Conservation (phyloP, 2,797 vertebrate species). For the Coendou prehensilis region DNA sequence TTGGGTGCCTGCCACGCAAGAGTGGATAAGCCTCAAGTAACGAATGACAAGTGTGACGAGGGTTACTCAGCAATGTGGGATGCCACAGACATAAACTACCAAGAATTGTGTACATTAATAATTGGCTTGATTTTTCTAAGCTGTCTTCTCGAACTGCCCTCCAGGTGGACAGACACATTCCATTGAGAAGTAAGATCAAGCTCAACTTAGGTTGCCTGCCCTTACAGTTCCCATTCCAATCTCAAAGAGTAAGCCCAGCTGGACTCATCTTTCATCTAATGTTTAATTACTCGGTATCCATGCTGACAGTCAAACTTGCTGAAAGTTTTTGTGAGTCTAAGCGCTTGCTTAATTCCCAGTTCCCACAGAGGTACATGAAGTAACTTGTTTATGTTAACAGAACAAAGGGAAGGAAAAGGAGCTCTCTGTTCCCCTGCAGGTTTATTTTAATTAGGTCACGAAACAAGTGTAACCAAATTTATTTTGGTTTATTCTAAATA, state of each 20-base stretch:
- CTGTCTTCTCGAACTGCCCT: not conserved
- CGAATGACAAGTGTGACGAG: not conserved
- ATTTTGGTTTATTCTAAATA: conserved; percentile 58
- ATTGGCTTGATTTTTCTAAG: not conserved
- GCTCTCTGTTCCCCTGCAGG: conserved; percentile 69
- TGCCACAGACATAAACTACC: not conserved
- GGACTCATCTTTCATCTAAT: conserved; percentile 78
- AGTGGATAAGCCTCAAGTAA: not conserved
- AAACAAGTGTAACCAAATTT: conserved; percentile 78
- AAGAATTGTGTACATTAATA: not conserved
- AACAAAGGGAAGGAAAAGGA: conserved; percentile 78
- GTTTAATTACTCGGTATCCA: conserved; percentile 77
- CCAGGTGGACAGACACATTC: not conserved
- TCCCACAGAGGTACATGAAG: conserved; percentile 83
- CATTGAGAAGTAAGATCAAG: not conserved
- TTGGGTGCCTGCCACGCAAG: not conserved
- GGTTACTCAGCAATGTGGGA: rapidly evolving
- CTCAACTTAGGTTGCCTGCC: not conserved
- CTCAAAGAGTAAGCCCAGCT: not conserved
- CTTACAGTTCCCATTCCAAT: not conserved
- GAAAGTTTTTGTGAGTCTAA: conserved; percentile 78
- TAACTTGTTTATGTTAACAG: conserved; percentile 84
- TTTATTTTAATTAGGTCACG: conserved; percentile 74
- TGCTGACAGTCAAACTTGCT: conserved; percentile 76
- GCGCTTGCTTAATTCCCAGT: conserved; percentile 82